Percentiles rank a stretch among this genome's conserved stretches.
These are phyloP conservation scores for Phalangium opilio DNA, from an alignment of 2,888 invertebrate species.

Conservation along the genomic window DNA sequence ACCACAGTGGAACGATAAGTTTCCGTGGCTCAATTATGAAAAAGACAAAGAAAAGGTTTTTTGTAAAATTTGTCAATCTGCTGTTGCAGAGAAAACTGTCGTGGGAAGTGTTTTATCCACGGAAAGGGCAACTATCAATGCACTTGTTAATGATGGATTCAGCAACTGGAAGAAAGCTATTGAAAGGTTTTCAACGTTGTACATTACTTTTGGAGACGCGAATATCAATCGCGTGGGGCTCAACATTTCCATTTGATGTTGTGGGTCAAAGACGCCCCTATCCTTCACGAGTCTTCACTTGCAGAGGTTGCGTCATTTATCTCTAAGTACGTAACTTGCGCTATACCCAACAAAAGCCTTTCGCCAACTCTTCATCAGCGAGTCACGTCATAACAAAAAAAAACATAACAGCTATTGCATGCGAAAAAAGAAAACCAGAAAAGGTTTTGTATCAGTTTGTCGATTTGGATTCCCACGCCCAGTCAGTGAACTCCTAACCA, in stretches of 20 bases:
- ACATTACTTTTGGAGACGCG: constrained; percentile 1
- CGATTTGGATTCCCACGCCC: neutral
- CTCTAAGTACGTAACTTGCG: neutral
- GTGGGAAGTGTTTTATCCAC: no score
- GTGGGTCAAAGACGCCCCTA: neutral
- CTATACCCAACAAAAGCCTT: neutral
- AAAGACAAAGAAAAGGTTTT: no score
- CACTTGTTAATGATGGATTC: no score
- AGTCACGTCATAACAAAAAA: neutral
- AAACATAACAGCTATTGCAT: constrained; percentile 2
- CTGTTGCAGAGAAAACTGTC: no score
- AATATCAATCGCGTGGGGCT: neutral
- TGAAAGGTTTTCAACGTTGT: no score
- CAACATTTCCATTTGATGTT: constrained; percentile 3
- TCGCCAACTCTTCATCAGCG: neutral
- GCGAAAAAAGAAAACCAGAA: neutral
- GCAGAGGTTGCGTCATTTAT: neutral
- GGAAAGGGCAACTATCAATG: no score
- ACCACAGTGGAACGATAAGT: no score
- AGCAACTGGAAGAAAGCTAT: no score
- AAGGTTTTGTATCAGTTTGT: neutral
- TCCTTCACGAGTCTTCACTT: neutral
- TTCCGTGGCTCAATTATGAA: no score
- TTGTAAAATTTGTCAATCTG: no score
- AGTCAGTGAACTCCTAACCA: no score